A percentile compares a stretch with the other conserved stretches of the same genome.
Conservation (phyloP, 2,797 vertebrate species). For the Masticophis lateralis region DNA sequence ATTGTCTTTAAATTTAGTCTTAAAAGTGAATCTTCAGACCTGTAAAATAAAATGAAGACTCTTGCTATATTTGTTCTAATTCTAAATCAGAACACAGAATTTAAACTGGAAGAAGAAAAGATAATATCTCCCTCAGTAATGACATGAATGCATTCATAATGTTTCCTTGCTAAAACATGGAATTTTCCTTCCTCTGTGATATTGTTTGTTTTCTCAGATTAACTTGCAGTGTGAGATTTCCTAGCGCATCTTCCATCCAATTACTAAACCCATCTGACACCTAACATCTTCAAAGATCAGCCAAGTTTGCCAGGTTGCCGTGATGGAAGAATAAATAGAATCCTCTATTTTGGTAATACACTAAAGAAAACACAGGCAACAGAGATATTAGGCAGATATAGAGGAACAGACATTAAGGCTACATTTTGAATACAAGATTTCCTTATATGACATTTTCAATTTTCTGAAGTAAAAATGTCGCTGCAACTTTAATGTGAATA, state of each 20-base stretch:
- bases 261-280: background rate
- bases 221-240: background rate
- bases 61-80: background rate
- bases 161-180: background rate
- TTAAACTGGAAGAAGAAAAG: background rate
- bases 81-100: background rate
- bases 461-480: background rate
- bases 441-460: background rate
- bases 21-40: background rate
- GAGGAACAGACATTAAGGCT: background rate
- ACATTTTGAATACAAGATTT: background rate
- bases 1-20: background rate
- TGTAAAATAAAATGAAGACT: background rate
- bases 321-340: background rate
- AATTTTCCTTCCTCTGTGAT: background rate
- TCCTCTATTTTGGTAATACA: background rate
- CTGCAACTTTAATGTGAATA: background rate
- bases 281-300: background rate
- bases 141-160: background rate
- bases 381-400: background rate
- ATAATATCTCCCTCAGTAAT: background rate
- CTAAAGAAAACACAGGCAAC: background rate
- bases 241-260: background rate
- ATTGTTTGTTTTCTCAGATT: background rate
- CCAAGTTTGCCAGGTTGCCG: background rate